Conservation (phyloP, 2,113 vertebrate species). For the Mobula birostris region DNA sequence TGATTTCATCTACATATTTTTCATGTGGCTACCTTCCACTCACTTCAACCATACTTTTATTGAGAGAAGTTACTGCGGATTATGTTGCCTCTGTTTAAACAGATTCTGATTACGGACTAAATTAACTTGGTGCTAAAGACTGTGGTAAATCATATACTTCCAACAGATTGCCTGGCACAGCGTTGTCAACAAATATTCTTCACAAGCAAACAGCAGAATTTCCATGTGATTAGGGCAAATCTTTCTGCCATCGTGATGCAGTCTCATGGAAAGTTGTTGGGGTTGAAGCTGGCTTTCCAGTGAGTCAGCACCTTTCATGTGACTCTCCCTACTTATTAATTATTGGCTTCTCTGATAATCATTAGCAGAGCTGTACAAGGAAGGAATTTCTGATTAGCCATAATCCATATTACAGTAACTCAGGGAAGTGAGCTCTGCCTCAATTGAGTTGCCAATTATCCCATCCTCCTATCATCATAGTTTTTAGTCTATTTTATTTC, state of each 20-base stretch:
- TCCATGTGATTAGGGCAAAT: not conserved
- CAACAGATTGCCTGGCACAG: too few relatives aligned
- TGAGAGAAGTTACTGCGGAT: too few relatives aligned
- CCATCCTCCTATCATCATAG: not conserved
- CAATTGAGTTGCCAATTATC: not conserved
- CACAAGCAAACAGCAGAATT: not conserved
- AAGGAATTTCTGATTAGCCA: not conserved
- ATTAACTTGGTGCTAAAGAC: too few relatives aligned
- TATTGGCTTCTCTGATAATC: not conserved
- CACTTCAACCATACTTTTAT: too few relatives aligned
- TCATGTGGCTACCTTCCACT: too few relatives aligned
- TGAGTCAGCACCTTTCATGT: too few relatives aligned
- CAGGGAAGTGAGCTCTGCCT: not conserved
- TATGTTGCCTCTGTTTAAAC: too few relatives aligned
- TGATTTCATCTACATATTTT: too few relatives aligned
- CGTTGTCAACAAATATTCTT: too few relatives aligned
- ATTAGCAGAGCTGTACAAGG: not conserved
- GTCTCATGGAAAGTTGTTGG: not conserved
- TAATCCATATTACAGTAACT: not conserved
- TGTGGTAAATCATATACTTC: too few relatives aligned
- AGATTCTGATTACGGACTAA: too few relatives aligned
- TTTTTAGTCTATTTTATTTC: not conserved
- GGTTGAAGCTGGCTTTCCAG: not conserved
- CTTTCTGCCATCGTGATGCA: not conserved
- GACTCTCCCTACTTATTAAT: too few relatives aligned